Evolutionary conservation across 2,797 vertebrate genomes (phyloP).

Genomic region (Rhinichthys osculus): DNA sequence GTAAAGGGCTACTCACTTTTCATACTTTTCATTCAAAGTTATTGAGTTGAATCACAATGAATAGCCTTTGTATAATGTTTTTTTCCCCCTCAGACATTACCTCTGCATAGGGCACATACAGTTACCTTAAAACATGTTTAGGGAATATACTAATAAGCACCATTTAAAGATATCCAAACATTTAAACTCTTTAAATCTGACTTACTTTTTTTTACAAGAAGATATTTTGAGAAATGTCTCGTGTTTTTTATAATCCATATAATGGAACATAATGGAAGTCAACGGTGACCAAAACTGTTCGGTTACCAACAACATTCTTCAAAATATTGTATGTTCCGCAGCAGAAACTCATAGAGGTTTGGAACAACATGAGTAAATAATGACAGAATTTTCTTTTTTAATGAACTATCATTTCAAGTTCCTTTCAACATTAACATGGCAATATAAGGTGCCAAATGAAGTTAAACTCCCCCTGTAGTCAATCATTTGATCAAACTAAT

Average conservation of each 20-base stretch:
- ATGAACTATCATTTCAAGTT: background rate
- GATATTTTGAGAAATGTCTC: background rate
- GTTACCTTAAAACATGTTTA: background rate
- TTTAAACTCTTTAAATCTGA: background rate
- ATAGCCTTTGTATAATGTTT: background rate
- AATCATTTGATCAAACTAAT: too few relatives aligned
- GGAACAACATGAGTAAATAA: background rate
- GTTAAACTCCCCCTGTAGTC: background rate
- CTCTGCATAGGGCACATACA: background rate
- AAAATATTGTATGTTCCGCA: background rate
- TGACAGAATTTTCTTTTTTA: too few relatives aligned
- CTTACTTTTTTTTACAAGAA: background rate
- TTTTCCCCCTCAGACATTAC: background rate
- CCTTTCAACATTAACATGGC: background rate
- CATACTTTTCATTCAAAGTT: background rate
- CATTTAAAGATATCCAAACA: background rate
- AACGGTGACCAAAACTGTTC: background rate
- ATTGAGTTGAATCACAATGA: conserved; percentile 3
- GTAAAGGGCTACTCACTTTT: conserved; percentile 20
- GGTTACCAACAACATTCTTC: too few relatives aligned
- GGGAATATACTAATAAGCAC: background rate
- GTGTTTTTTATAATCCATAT: background rate
- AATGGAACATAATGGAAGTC: background rate
- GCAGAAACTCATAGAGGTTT: background rate
- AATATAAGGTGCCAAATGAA: background rate